phyloP scores from a whole-genome alignment of 2,797 vertebrate genomes.

The Sebastes matsubarae region DNA sequence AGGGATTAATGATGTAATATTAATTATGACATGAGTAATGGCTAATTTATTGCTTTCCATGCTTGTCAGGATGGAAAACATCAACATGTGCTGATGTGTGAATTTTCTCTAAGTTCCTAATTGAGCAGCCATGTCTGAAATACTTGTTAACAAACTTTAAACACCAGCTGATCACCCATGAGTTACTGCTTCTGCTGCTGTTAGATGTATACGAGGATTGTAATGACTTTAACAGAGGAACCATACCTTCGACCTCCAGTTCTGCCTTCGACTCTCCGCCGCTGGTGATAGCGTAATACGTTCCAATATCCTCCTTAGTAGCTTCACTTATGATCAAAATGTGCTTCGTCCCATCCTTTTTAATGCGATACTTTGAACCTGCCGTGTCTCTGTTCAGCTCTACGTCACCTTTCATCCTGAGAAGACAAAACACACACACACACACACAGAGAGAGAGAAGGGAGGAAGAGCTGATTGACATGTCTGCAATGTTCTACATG shows the following conservation, averaged over 20 bases:
- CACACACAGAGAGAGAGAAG: not conserved
- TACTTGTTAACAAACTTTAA: constrained; percentile 19
- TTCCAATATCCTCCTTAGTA: constrained; percentile 84
- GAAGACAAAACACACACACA: constrained; percentile 5
- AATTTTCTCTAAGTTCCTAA: constrained; percentile 30
- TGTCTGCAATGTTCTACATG: constrained; percentile 17
- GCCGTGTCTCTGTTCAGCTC: constrained; percentile 86
- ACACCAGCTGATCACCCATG: not conserved
- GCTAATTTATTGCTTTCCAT: constrained; percentile 61
- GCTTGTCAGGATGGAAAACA: constrained; percentile 61
- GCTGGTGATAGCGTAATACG: constrained; percentile 85
- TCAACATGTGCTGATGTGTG: constrained; percentile 40
- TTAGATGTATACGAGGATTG: not conserved
- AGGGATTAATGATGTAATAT: constrained; percentile 44
- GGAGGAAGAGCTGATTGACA: constrained; percentile 13
- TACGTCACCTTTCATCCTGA: constrained; percentile 91
- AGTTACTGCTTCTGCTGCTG: not conserved
- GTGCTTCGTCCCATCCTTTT: constrained; percentile 92
- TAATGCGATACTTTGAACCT: constrained; percentile 91
- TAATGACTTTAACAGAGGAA: not conserved
- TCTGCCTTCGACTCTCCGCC: constrained; percentile 91
- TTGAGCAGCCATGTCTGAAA: constrained; percentile 16
- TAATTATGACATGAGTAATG: constrained; percentile 61
- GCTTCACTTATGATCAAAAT: constrained; percentile 90
- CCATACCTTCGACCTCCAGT: constrained; percentile 90